Evolutionary conservation across 2,113 vertebrate genomes (phyloP).

Genomic region (Mellivora capensis): DNA sequence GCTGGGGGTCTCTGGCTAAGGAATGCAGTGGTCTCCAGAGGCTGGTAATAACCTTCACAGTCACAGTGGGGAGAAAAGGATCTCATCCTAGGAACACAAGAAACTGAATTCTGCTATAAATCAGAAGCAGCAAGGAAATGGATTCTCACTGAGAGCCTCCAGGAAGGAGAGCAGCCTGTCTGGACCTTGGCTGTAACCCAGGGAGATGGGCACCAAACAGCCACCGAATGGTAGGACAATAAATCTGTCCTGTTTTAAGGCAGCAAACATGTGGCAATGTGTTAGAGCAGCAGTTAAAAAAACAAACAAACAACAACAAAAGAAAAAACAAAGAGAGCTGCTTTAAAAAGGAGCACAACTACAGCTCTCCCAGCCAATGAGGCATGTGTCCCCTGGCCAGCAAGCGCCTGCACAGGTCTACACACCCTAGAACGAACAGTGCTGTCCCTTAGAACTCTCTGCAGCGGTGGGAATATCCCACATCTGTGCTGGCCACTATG

Average conservation of each 20-base stretch:
- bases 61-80: not conserved
- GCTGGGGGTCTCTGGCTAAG: not conserved
- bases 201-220: not conserved
- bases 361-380: not conserved
- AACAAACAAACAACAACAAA: too few relatives aligned
- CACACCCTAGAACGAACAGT: not conserved
- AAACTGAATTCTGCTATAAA: not conserved
- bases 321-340: not conserved
- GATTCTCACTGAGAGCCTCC: too few relatives aligned
- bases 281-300: too few relatives aligned
- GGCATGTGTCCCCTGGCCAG: not conserved
- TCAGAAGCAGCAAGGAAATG: too few relatives aligned
- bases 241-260: not conserved
- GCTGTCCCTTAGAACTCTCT: not conserved
- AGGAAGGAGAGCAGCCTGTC: not conserved
- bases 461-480: not conserved
- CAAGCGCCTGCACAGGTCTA: not conserved
- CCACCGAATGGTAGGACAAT: too few relatives aligned
- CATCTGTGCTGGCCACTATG: not conserved
- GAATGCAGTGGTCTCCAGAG: not conserved
- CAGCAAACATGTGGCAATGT: not conserved
- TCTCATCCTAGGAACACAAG: not conserved
- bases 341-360: not conserved
- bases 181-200: not conserved
- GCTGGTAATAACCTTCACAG: not conserved